These are phyloP conservation scores for Melanotaenia trifasciata DNA, from an alignment of 2,797 vertebrate species.

Conservation along the genomic window DNA sequence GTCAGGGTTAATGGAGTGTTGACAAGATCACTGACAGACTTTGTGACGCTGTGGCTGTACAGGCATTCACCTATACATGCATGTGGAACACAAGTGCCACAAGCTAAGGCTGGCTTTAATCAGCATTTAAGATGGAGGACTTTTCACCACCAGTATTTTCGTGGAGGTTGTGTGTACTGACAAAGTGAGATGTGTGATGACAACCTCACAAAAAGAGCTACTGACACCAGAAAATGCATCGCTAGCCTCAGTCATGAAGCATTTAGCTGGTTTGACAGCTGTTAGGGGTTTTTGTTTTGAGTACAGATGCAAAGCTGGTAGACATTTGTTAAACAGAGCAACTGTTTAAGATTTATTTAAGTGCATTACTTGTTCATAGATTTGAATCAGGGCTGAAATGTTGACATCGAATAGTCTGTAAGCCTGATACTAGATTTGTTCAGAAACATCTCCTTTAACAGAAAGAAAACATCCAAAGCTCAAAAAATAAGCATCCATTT, in stretches of 20 bases:
- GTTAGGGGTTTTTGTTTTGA: background rate
- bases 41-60: constrained; percentile 44
- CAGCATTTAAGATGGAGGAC: background rate
- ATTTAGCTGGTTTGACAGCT: background rate
- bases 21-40: constrained; percentile 58
- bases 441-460: background rate
- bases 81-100: constrained; percentile 20
- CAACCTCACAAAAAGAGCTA: background rate
- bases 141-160: background rate
- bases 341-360: too few relatives aligned
- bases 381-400: background rate
- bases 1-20: constrained; percentile 45
- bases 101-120: background rate
- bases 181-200: background rate
- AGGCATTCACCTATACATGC: constrained; percentile 4
- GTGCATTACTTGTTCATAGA: background rate
- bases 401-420: background rate
- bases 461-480: background rate
- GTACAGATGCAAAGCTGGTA: background rate
- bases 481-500: too few relatives aligned
- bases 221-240: background rate
- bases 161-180: background rate
- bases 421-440: background rate
- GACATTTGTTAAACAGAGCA: too few relatives aligned
- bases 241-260: too few relatives aligned